A percentile compares a stretch with the other conserved stretches of the same genome.
phyloP scores from a whole-genome alignment of 2,888 invertebrate species.

The Boloria selene region DNA sequence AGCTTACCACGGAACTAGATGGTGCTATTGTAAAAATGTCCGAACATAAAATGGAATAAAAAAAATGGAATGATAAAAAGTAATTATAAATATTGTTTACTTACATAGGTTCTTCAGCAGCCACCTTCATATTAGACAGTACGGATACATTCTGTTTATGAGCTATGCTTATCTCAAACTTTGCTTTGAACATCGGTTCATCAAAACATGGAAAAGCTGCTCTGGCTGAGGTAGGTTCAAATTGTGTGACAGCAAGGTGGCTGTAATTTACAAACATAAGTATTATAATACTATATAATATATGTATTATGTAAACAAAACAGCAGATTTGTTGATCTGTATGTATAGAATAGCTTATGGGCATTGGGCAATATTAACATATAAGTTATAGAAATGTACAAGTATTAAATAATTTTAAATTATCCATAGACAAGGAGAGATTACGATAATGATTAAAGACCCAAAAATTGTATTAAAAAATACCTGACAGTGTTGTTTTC shows the following conservation, averaged over 20 bases:
- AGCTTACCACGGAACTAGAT: too few species aligned
- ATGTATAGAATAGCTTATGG: too few species aligned
- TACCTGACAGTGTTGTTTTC: constrained; percentile 71
- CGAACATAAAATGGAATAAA: too few species aligned
- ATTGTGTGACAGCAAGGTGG: constrained; percentile 84
- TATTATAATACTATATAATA: neutral
- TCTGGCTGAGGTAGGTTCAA: constrained; percentile 85
- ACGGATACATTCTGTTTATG: constrained; percentile 84
- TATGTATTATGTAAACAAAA: too few species aligned
- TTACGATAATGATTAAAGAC: too few species aligned
- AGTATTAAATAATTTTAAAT: neutral
- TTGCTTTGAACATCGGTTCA: constrained; percentile 89
- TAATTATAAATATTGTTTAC: constrained; percentile 44
- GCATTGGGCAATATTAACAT: too few species aligned
- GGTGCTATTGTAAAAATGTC: too few species aligned
- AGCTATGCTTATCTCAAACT: constrained; percentile 87
- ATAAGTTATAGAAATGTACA: neutral
- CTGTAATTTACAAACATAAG: constrained; percentile 59
- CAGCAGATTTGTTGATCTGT: too few species aligned
- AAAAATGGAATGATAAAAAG: neutral
- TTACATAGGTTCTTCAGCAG: constrained; percentile 79
- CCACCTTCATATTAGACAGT: constrained; percentile 87
- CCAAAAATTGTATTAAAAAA: constrained; percentile 42
- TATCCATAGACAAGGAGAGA: too few species aligned
- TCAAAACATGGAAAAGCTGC: constrained; percentile 90